Evolutionary conservation across 2,113 vertebrate species (phyloP).

Genomic region (Platichthys flesus): DNA sequence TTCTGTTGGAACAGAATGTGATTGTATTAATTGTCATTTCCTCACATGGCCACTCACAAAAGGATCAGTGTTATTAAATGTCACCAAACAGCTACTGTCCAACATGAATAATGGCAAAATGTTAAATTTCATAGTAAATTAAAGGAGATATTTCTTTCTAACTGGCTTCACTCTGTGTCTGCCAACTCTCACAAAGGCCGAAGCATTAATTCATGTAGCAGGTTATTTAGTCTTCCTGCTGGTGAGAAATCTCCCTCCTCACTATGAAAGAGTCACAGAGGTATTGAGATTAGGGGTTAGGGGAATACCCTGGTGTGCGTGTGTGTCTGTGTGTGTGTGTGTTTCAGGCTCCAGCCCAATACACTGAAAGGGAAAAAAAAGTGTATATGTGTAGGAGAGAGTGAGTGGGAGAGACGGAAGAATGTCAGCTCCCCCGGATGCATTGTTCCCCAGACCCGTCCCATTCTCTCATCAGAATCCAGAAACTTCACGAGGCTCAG

Average conservation of each 20-base stretch:
- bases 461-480: slow-evolving; percentile 18
- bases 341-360: slow-evolving; percentile 6
- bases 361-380: slow-evolving; percentile 1
- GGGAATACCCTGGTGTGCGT: slow-evolving; percentile 11
- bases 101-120: background rate
- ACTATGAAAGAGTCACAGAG: slow-evolving; percentile 31
- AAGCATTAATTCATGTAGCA: slow-evolving; percentile 16
- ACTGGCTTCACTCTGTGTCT: background rate
- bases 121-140: too few species aligned
- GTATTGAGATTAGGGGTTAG: slow-evolving; percentile 26
- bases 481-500: slow-evolving; percentile 1
- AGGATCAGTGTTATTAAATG: too few species aligned
- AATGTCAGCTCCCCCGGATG: slow-evolving; percentile 28
- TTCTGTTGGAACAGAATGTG: too few species aligned
- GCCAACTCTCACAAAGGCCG: background rate
- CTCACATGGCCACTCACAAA: too few species aligned
- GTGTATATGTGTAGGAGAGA: background rate
- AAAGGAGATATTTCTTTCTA: background rate
- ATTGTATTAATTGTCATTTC: too few species aligned
- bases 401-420: slow-evolving; percentile 29
- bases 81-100: background rate
- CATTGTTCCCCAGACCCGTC: slow-evolving; percentile 10
- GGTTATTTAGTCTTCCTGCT: slow-evolving; percentile 15
- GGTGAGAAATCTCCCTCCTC: slow-evolving; percentile 4
- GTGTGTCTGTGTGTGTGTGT: background rate